Evolutionary conservation across 1,140 invertebrate genomes (phyloP), one percentile per base, ranked within the genome.

Genomic region (Anoplophora glabripennis): DNA sequence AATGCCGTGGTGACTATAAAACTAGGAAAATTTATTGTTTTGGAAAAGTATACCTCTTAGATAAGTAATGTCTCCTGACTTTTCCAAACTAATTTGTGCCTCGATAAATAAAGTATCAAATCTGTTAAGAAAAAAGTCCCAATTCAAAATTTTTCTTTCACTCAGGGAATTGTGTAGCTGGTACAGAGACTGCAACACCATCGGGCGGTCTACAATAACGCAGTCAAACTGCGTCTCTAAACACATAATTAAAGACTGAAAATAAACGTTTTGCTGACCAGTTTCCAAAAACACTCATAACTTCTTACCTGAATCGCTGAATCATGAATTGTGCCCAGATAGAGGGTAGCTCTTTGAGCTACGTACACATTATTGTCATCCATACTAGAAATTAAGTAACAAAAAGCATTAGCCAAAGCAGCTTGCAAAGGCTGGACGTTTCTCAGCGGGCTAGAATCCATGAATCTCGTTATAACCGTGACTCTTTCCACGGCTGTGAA

Each of bases 71-170:
- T 94, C 93, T 8, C 88, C 85, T 18, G 82, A 82, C 75, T 90
- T 92, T 71, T 95, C 91, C 59, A 93, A 79, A 71, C 85, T 88
- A 28, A 98, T 88, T 78, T 98, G 95, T 1, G 94, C 92, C 78
- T 99, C 98, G 9, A 99, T 77, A 68, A 96, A 96, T 1, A 99
- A 78, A 0, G 93, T 89, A 73, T 99, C 97, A 76, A 99, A 99
- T 45, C 96, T 84, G 76, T 95, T 95, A 4, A 98, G 81, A 75
- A 99, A 99, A 79, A 99, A 99, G 57, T 99, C 94, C 96, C 97
- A 99, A 1, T 88, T 87, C 7, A 99, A 81, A 59, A 99, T 92
- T 63, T 87, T 86, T 37, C 94, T 81, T 72, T 98, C 93, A 59
- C 89, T 90, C 2, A 99, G 81, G 5, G 92, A 89, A 72, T 96